Evolutionary conservation across 2,797 vertebrate species (phyloP), one percentile per base, ranked within the genome.

Genomic region (Cetoscarus ocellatus): DNA sequence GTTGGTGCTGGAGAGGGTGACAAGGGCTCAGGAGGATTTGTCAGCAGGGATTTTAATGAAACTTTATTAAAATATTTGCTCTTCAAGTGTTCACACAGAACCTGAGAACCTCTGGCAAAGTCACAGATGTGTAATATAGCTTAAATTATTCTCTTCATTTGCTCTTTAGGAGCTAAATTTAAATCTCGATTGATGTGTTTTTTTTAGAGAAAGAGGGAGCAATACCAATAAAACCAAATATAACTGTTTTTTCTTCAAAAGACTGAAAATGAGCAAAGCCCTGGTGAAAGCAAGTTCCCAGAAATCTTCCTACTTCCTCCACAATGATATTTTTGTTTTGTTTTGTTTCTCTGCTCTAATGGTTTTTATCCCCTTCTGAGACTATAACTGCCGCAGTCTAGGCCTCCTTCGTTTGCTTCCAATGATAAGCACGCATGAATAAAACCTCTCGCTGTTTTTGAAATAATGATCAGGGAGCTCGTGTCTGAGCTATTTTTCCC

Each of bases 1-100:
- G 66, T 69, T 44, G 47, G 65, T 40, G 67, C 7, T 27, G 73
- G 70, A 15, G 87, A 6, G 57, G 84, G 54, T 75, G 85, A 77
- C 43, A 81, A 74, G 8, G 70, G 80, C 84, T 83, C 76, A 4
- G 82, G 85, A 82, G 93, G 92, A 94, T 94, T 92, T 92, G 92
- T 93, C 87, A 85, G 57, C 53, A 65, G 86, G 75, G 90, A 83
- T 90, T 92, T 92, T 91, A 88, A 93, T 93, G 88, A 94, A 93
- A 91, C 91, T 89, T 88, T 85, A 82, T 90, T 73, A 83, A 91
- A 89, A 93, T 90, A 88, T 89, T 91, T 89, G 78, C 83, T 83
- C 73, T 78, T 43, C 58, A 71, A 67, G 75, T 87, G 82, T 80
- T 84, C 75, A 68, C 79, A 70, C 61, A 61, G 74, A 80, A 66